Evolutionary conservation across 2,888 invertebrate genomes (phyloP), one percentile per base, ranked within the genome.

Genomic region (Conus canariensis): DNA sequence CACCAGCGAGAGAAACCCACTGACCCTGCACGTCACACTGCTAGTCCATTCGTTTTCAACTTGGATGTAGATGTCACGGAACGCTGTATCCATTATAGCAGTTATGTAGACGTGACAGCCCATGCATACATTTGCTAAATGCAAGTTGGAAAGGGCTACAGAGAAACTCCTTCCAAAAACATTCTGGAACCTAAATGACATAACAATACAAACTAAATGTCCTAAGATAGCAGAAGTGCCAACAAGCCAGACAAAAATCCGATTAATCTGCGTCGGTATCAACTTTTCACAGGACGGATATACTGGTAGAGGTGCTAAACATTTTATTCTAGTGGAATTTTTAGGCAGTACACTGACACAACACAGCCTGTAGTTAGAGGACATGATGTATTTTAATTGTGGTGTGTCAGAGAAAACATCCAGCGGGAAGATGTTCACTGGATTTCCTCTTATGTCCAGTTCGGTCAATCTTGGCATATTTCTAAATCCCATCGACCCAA

Each of bases 311-410:
- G 90, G 90, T 0, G 91, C 88, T 0, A 45, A 19, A 59, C 91
- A 91, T 1, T 10, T 77, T 8, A 59, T 22, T 60, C n/a, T n/a
- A n/a, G 25, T 30, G 58, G 67, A 19, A 10, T 45, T 56, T 60
- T 25, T n/a, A 0, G 91, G 91, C 9, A 90, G 90, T 0, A 88
- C 67, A 10, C 67, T 58, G 8, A 25, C 45, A 64, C 91, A 91
- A 22, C 91, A 91, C 60, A 91, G 25, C 6, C 85, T 70, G 59
- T 85, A 91, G 60, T 91, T 91, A 64, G 90, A 90, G 0, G 91
- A 85, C 19, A 56, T 16, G 16, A 91, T 56, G n/a, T 30, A 2
- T 12, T 9, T 12, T 22, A 90, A 45, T 19, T 56, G 16, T 1
- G 9, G 0, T 45, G 56, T 59, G 1, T n/a, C 74, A 16, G 25